Percentiles rank a stretch among this genome's conserved stretches.
These are phyloP conservation scores for Calephelis perditalis DNA, from an alignment of 2,888 invertebrate genomes.

Conservation along the genomic window DNA sequence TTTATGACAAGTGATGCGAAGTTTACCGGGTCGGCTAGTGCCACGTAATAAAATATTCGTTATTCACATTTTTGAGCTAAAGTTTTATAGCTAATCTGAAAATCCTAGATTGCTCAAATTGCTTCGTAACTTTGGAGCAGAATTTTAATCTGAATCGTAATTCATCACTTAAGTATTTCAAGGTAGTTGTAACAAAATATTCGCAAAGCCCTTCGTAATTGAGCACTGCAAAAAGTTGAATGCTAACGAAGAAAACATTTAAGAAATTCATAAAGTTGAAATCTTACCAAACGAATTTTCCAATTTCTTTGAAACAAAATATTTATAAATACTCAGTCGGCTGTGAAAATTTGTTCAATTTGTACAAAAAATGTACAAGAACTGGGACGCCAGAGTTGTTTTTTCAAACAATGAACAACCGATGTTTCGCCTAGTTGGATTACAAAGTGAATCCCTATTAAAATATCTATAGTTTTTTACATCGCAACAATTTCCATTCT, in stretches of 20 bases:
- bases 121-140: too few species aligned
- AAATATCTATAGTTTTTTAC: conserved; percentile 3
- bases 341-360: not conserved
- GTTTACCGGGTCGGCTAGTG: too few species aligned
- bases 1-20: too few species aligned
- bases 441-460: conserved; percentile 15
- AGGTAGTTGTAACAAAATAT: too few species aligned
- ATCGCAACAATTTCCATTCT: not conserved
- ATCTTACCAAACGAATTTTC: not conserved
- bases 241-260: not conserved
- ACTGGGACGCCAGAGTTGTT: not conserved
- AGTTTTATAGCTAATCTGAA: too few species aligned
- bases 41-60: too few species aligned
- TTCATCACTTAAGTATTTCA: too few species aligned
- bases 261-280: not conserved
- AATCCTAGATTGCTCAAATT: too few species aligned
- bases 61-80: too few species aligned
- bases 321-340: conserved; percentile 2
- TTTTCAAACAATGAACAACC: conserved; percentile 4
- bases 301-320: not conserved
- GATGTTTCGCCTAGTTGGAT: conserved; percentile 10
- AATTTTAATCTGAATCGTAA: too few species aligned
- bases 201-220: not conserved
- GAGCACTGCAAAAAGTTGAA: not conserved
- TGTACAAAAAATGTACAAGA: conserved; percentile 1